phyloP scores from a whole-genome alignment of 2,888 invertebrate species.

The Mesopsocus fuscifrons region DNA sequence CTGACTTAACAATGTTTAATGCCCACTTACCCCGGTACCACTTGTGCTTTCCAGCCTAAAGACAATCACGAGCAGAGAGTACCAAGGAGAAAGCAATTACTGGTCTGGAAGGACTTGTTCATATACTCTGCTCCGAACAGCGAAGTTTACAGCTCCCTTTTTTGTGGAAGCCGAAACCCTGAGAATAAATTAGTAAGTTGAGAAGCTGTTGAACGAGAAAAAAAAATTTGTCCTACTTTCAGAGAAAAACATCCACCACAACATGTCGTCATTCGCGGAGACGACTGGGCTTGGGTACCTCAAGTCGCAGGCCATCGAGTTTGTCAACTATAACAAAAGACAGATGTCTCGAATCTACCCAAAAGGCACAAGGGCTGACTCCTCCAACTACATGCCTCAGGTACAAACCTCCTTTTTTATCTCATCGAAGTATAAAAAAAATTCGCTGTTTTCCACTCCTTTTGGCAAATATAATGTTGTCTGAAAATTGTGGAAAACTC shows the following conservation, averaged over 20 bases:
- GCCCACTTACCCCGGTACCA: too few relatives aligned
- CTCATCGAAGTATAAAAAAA: background rate
- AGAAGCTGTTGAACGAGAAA: too few relatives aligned
- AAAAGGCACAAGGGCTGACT: conserved; percentile 95
- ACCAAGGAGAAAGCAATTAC: too few relatives aligned
- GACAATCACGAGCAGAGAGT: background rate
- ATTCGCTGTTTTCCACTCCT: background rate
- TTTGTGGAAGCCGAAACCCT: too few relatives aligned
- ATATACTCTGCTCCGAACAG: too few relatives aligned
- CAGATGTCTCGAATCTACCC: conserved; percentile 99
- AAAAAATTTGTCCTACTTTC: too few relatives aligned
- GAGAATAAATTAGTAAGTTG: too few relatives aligned
- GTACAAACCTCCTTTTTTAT: conserved; percentile 29
- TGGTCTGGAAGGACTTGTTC: too few relatives aligned
- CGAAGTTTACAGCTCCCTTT: too few relatives aligned
- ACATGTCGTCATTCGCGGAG: conserved; percentile 99
- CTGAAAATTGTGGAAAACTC: too few relatives aligned
- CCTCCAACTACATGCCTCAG: conserved; percentile 99
- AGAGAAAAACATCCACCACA: conserved; percentile 91
- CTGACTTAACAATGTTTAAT: background rate
- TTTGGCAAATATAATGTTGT: too few relatives aligned
- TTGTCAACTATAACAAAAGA: conserved; percentile 99
- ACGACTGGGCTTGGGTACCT: conserved; percentile 90
- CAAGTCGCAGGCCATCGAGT: conserved; percentile 91
- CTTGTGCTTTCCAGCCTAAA: background rate